Evolutionary conservation across 2,113 vertebrate species (phyloP).

Genomic region (Lichenostomus cassidix): DNA sequence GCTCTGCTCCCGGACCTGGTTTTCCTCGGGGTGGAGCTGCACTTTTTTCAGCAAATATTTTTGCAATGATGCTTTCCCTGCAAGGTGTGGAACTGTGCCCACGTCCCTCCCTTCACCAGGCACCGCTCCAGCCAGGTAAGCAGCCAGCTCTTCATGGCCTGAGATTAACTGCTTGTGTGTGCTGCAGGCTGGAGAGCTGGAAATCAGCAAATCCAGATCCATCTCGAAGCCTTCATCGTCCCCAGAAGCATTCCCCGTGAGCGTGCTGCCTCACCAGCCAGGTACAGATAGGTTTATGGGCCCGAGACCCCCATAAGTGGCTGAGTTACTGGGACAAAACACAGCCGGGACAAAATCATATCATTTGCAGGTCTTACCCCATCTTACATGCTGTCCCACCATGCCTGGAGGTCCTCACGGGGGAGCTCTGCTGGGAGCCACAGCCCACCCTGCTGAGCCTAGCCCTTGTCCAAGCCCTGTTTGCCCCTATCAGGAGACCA

Average conservation of each 20-base stretch:
- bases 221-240: neutral
- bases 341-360: neutral
- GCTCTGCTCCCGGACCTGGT: neutral
- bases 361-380: neutral
- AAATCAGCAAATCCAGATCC: neutral
- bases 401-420: neutral
- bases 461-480: neutral
- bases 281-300: too few relatives aligned
- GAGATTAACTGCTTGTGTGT: slow-evolving; percentile 20
- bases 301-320: rapidly evolving
- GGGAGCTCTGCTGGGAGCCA: neutral
- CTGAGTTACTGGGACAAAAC: neutral
- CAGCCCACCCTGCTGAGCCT: neutral
- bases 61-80: slow-evolving; percentile 6
- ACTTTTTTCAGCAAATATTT: slow-evolving; percentile 63
- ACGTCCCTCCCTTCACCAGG: slow-evolving; percentile 15
- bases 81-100: slow-evolving; percentile 52
- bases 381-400: neutral
- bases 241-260: neutral
- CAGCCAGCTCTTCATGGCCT: neutral
- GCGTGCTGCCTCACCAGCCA: neutral
- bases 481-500: neutral
- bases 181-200: neutral
- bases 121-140: slow-evolving; percentile 48
- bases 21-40: slow-evolving; percentile 48